Base-by-base conservation (phyloP, 2,888 invertebrate species). In the Caenorhabditis panamensis region DNA sequence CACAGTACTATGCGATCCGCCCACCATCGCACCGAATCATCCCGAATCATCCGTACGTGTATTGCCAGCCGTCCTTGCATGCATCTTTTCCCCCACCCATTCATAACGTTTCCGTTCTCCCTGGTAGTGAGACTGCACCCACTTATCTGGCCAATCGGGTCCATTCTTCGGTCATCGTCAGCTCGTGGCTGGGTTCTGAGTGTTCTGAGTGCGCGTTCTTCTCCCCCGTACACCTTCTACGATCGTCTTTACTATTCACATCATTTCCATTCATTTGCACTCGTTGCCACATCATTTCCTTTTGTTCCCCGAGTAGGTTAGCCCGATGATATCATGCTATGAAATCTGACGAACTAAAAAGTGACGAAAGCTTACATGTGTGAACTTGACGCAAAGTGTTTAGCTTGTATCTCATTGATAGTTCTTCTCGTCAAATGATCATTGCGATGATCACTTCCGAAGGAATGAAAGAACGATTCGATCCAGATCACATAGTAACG, bases 341-440 rank as follows among this genome's bases (percentile, higher is more conserved):
- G 66, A 67, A 67, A 67, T 53, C 37, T 67, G 66, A 67, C 56
- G 66, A 67, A 67, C n/a, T n/a, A n/a, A n/a, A n/a, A n/a, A n/a
- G 37, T 37, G 37, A 8, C 41, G 51, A 37, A 28, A 61, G 26
- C 36, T 51, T 24, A 31, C 31, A 9, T 18, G 51, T 54, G 37
- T 56, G 28, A 47, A 63, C 51, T 36, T 44, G 6, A 44, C 18
- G 26, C 5, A 22, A 41, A 41, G 18, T 20, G 41, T n/a, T n/a
- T n/a, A n/a, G n/a, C n/a, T n/a, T n/a, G n/a, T n/a, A 11, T 44
- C 28, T 18, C n/a, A 49, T 28, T 44, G 16, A n/a, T 20, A 37
- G 64, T 64, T 28, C 28, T 6, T 28, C 11, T 28, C 13, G 4
- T 26, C 26, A 54, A 28, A 3, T 44, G 5, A 9, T 11, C 31